Conservation (phyloP, 1,140 invertebrate genomes). For the Drosophila pachea region DNA sequence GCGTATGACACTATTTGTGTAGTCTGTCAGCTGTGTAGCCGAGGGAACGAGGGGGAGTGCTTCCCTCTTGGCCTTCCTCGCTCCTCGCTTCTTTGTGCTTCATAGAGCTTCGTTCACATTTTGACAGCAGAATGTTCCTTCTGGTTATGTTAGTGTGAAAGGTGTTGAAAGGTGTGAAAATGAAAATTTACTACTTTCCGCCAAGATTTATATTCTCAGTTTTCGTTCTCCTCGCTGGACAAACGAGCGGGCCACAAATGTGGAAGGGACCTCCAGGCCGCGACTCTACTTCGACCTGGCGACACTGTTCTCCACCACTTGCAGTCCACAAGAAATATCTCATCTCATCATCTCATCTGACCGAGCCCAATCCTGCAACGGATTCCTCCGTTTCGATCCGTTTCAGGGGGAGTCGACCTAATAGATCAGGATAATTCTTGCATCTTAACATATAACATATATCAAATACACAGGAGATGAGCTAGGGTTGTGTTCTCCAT, state of each 20-base stretch:
- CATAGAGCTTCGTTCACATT: conserved; percentile 33
- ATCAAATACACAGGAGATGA: no score
- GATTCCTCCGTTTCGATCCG: no score
- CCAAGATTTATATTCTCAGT: conserved; percentile 69
- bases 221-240: conserved; percentile 24
- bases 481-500: no score
- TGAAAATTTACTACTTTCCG: conserved; percentile 76
- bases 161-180: conserved; percentile 78
- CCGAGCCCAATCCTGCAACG: no score
- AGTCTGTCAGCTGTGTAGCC: conserved; percentile 42
- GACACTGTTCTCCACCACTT: neutral
- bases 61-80: conserved; percentile 34
- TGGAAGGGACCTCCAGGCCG: neutral
- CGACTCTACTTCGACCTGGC: neutral
- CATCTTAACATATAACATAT: no score
- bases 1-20: conserved; percentile 76
- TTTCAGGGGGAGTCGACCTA: no score
- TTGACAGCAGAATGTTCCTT: conserved; percentile 76
- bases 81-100: conserved; percentile 43
- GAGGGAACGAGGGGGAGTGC: conserved; percentile 28
- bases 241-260: neutral
- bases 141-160: conserved; percentile 77
- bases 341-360: no score
- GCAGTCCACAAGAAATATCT: no score
- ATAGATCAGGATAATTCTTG: no score